phyloP scores from a whole-genome alignment of 2,113 vertebrate species.

The Indicator maculatus region DNA sequence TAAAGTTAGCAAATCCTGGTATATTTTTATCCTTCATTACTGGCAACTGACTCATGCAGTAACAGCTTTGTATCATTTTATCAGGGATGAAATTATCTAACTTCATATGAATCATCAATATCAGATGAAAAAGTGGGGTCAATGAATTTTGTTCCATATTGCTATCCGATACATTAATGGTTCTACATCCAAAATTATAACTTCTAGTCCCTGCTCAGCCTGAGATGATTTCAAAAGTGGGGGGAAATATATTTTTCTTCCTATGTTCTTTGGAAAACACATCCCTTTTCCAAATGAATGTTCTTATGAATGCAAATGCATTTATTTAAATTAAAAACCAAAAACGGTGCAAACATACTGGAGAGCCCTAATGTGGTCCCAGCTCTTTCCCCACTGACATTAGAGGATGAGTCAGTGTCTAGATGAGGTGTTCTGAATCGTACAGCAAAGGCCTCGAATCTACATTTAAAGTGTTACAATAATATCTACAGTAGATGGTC shows the following conservation, averaged over 20 bases:
- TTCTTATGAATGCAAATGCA: not conserved
- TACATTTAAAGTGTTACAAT: not conserved
- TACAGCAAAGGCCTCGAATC: not conserved
- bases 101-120: slow-evolving; percentile 34
- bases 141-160: not conserved
- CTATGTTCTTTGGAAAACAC: not conserved
- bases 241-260: not conserved
- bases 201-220: not conserved
- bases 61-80: slow-evolving; percentile 16
- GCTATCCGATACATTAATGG: not conserved
- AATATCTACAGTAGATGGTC: not conserved
- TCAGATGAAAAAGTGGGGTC: not conserved
- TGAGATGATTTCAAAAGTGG: not conserved
- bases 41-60: slow-evolving; percentile 21
- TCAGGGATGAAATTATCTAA: not conserved
- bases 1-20: not conserved
- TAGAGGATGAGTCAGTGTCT: not conserved
- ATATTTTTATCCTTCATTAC: slow-evolving; percentile 43
- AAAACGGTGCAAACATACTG: not conserved
- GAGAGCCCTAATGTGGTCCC: not conserved
- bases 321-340: not conserved
- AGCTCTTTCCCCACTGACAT: rapidly evolving
- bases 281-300: not conserved
- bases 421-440: not conserved
- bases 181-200: not conserved